phyloP scores from a whole-genome alignment of 1,140 invertebrate genomes.

The Drosophila lowei region DNA sequence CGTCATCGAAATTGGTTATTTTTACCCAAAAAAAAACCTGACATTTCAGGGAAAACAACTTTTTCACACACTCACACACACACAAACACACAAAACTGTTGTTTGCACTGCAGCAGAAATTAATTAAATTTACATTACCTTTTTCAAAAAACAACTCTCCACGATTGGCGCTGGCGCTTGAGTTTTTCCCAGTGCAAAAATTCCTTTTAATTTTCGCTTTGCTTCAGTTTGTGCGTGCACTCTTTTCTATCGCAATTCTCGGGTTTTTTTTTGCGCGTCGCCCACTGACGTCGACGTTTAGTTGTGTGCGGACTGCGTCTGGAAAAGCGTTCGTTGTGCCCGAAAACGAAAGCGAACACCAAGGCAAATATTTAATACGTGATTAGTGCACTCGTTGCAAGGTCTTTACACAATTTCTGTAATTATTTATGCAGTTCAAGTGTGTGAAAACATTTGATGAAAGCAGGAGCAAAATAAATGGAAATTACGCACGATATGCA shows the following conservation, averaged over 20 bases:
- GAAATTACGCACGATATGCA: constrained; percentile 29
- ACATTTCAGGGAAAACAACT: constrained; percentile 75
- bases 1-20: constrained; percentile 71
- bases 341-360: constrained; percentile 4
- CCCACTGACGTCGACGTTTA: constrained; percentile 31
- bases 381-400: background rate
- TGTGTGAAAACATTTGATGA: constrained; percentile 30
- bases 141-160: constrained; percentile 67
- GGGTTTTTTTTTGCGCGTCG: constrained; percentile 20
- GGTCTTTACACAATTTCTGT: background rate
- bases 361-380: constrained; percentile 13
- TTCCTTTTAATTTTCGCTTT: constrained; percentile 48
- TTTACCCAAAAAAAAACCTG: constrained; percentile 32
- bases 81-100: constrained; percentile 4
- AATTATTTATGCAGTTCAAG: constrained; percentile 12
- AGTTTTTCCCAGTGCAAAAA: constrained; percentile 66
- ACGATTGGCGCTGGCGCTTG: constrained; percentile 50
- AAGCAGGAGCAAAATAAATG: constrained; percentile 40
- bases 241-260: constrained; percentile 24
- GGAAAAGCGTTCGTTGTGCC: background rate
- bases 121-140: constrained; percentile 60
- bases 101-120: constrained; percentile 1
- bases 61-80: constrained; percentile 48
- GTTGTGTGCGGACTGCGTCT: background rate
- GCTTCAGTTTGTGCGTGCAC: constrained; percentile 2